These are phyloP conservation scores for Saimiri boliviensis DNA, from an alignment of 2,113 vertebrate genomes.

Conservation along the genomic window DNA sequence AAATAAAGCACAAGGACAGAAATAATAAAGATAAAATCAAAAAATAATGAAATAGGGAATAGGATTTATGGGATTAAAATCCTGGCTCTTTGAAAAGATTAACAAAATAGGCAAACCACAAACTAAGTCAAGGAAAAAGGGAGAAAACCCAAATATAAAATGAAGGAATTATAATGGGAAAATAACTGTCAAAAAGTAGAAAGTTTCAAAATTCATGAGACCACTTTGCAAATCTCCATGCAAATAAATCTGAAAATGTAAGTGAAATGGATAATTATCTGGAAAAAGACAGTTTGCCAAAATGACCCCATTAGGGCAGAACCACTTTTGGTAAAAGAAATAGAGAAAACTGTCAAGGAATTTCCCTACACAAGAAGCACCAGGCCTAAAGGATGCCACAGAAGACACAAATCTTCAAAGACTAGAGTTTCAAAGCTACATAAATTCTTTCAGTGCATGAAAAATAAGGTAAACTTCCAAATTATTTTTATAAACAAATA, in stretches of 20 bases:
- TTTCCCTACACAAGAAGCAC: not conserved
- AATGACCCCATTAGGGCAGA: not conserved
- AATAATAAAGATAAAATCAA: not conserved
- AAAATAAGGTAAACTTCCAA: slow-evolving; percentile 29
- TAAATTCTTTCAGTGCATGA: not conserved
- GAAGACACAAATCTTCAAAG: not conserved
- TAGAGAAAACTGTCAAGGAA: not conserved
- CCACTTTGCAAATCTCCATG: not conserved
- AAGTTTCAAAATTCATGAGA: not conserved
- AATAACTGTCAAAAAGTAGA: not conserved
- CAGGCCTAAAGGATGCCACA: not conserved
- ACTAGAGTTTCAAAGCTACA: not conserved
- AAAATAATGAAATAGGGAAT: not conserved
- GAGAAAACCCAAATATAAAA: slow-evolving; percentile 9
- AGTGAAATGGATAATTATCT: not conserved
- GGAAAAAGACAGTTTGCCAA: not conserved
- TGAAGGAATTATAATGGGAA: not conserved
- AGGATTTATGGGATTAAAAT: not conserved
- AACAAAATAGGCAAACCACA: not conserved
- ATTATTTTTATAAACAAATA: slow-evolving; percentile 47
- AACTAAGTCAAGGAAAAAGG: not conserved
- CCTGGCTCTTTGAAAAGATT: not conserved
- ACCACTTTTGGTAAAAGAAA: not conserved
- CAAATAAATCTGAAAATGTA: slow-evolving; percentile 8
- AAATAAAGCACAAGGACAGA: not conserved